Percentiles rank a stretch among this genome's conserved stretches.
Conservation (phyloP, 2,113 vertebrate species). For the Mobula birostris region DNA sequence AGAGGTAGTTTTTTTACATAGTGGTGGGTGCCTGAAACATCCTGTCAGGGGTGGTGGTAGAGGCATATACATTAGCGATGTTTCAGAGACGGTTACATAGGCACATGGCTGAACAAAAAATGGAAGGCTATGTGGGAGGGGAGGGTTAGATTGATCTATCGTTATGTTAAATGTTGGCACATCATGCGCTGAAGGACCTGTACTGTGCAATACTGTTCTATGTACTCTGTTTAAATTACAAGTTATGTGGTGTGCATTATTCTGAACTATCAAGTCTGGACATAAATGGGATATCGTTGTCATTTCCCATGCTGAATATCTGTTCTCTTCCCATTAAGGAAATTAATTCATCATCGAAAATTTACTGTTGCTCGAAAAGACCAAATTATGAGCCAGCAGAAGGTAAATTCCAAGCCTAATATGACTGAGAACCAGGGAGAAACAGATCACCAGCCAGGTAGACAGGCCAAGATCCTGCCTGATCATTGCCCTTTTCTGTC, state of each 20-base stretch:
- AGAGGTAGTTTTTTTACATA: no score
- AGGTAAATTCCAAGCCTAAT: conserved; percentile 66
- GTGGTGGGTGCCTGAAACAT: no score
- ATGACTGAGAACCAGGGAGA: conserved; percentile 81
- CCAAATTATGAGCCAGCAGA: conserved; percentile 59
- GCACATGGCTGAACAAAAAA: no score
- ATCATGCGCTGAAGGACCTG: no score
- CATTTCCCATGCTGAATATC: background rate
- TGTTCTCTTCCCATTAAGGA: conserved; percentile 57
- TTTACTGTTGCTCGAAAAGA: conserved; percentile 79
- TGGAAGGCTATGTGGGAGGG: no score
- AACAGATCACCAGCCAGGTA: conserved; percentile 54
- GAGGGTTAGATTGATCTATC: no score
- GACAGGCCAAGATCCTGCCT: background rate
- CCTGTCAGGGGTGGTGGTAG: no score
- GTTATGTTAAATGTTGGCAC: no score
- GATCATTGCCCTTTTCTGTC: background rate
- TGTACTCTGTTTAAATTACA: background rate
- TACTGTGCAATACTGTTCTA: no score
- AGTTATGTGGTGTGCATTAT: background rate
- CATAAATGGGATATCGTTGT: background rate
- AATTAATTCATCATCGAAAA: conserved; percentile 94
- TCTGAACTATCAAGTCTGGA: background rate
- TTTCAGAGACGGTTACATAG: no score
- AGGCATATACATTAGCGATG: no score